Evolutionary conservation across 2,113 vertebrate genomes (phyloP), one percentile per base, ranked within the genome.

Genomic region (Lepus americanus): DNA sequence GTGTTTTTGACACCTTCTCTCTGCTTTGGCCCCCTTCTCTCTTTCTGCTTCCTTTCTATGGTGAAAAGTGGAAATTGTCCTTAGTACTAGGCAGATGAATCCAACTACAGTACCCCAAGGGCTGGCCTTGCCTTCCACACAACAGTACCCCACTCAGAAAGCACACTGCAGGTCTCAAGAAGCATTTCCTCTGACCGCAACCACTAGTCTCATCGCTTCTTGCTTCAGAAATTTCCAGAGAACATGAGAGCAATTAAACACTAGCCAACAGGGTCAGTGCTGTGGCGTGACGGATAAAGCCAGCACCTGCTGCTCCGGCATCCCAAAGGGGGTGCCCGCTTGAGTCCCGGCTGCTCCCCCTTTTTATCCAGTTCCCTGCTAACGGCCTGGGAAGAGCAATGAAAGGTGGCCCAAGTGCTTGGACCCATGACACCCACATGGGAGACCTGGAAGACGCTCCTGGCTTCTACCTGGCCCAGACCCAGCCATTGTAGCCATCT

Each of bases 151-250:
- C 11, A 9, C 66, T 87, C 27, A 67, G 90, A 5, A 73, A 78
- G 55, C 16, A 63, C 66, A 16, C 22, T 25, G 8, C 6, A 86
- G 7, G 9, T 64, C 59, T 73, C n/a, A 64, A 76, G 27, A 80
- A 51, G 27, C 44, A 20, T 53, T 36, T 67, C 49, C 55, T 81
- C 86, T 87, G 70, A 27, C 19, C 11, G 89, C 73, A 70, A 72
- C 36, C 66, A n/a, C 49, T 76, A 49, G 9, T 87, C 64, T 93
- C 59, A 86, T 77, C 59, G 51, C 53, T 53, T 74, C 9, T 94
- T 64, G 33, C 74, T 83, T 91, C 67, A 85, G 59, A 49, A 92
- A 91, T 61, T 74, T 86, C 36, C 27, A 55, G 59, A 63, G 83
- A 72, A 70, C 87, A 0, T 14, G 33, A 74, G 44, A 82, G 59